These are phyloP conservation scores for Popillia japonica DNA, from an alignment of 1,140 invertebrate species.

Conservation along the genomic window DNA sequence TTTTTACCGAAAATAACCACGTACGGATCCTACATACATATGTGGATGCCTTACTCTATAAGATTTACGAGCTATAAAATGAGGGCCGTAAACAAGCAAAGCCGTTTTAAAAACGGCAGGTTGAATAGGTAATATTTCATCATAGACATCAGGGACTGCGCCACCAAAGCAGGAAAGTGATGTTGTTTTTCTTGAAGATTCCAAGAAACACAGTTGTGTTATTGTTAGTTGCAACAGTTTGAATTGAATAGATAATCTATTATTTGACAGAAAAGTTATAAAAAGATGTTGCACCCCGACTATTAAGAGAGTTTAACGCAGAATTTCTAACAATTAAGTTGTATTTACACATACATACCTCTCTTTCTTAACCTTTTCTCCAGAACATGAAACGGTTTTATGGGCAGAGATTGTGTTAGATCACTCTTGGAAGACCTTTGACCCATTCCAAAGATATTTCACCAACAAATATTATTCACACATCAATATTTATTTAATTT, in stretches of 20 bases:
- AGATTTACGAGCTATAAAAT: neutral
- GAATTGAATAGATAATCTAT: too few relatives aligned
- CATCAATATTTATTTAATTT: too few relatives aligned
- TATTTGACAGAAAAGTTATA: too few relatives aligned
- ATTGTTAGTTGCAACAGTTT: neutral
- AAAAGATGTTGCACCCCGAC: too few relatives aligned
- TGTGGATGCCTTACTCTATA: neutral
- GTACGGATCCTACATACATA: neutral
- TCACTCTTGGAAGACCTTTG: neutral
- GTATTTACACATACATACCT: neutral
- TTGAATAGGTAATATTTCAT: neutral
- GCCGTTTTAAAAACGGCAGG: neutral
- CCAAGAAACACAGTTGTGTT: neutral
- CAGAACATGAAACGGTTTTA: neutral
- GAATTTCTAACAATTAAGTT: neutral
- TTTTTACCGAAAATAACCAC: neutral
- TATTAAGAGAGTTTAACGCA: too few relatives aligned
- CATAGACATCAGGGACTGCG: neutral
- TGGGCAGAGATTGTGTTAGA: neutral
- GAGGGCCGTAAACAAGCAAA: constrained; percentile 4
- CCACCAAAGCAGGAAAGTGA: neutral
- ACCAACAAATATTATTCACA: too few relatives aligned
- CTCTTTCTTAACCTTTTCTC: neutral
- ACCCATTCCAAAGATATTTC: neutral
- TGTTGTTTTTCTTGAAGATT: neutral